phyloP scores from a whole-genome alignment of 2,888 invertebrate species.

The Mimas tiliae region DNA sequence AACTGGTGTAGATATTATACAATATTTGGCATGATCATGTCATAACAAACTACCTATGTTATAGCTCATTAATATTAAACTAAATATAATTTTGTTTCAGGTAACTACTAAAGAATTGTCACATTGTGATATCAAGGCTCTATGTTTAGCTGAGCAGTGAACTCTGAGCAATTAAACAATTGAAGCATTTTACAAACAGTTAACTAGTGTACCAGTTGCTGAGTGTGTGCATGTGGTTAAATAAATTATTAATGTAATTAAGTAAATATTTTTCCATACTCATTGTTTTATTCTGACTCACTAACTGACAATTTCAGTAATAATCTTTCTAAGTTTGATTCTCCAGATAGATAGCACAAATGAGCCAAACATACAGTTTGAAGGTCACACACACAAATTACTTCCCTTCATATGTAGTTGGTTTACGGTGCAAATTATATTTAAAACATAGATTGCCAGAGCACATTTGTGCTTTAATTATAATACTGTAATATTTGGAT shows the following conservation, averaged over 20 bases:
- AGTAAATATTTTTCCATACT: constrained; percentile 67
- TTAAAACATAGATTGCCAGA: no score
- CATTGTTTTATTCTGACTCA: constrained; percentile 48
- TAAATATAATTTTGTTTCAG: constrained; percentile 37
- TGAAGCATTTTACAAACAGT: constrained; percentile 55
- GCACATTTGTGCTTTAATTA: no score
- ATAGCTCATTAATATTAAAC: no score
- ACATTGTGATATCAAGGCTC: constrained; percentile 41
- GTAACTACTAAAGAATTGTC: constrained; percentile 34
- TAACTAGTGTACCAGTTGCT: constrained; percentile 46
- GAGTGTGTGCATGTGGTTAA: constrained; percentile 52
- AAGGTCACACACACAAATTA: no score
- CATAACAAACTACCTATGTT: neutral
- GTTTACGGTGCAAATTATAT: no score
- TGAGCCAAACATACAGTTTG: no score
- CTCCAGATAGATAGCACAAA: no score
- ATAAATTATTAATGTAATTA: constrained; percentile 75
- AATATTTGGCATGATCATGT: no score
- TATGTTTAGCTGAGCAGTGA: constrained; percentile 18
- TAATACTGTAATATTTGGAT: no score
- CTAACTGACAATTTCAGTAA: neutral
- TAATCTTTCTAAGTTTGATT: no score
- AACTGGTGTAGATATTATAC: no score
- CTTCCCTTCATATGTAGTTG: no score
- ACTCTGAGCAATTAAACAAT: constrained; percentile 42